Evolutionary conservation across 1,140 invertebrate species (phyloP), one percentile per base, ranked within the genome.

Genomic region (Eriosoma lanigerum): DNA sequence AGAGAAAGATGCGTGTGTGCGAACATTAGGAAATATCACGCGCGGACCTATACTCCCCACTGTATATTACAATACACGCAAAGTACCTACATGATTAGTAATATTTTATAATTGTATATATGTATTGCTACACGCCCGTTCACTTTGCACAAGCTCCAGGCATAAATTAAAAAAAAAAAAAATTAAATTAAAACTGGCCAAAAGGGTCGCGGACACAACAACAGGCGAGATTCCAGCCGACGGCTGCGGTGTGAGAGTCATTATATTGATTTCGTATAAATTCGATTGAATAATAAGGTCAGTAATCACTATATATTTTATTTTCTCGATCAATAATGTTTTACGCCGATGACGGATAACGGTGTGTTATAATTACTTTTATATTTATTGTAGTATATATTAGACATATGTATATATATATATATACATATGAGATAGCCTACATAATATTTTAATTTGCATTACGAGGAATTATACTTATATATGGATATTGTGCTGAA

Each of bases 261-360:
- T 46, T 32, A 6, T 32, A 1, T 48, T 68, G 12, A 68, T 68
- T 68, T 68, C 66, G 66, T 50, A 70, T 8, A 38, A 38, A 38
- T 70, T 70, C 66, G 44, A 26, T 46, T 46, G n/a, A 68, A 68
- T 70, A 70, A 70, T 70, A 70, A 70, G 66, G 66, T 70, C 66
- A 50, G 48, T 70, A 50, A 70, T 70, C 8, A 44, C 13, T n/a
- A 15, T 54, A 6, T 70, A 3, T 70, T 70, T 38, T 38, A 38
- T 38, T 70, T 50, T 70, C 13, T 8, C 13, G 4, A 68, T n/a
- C 21, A 68, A 44, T 68, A 64, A 46, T 68, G 64, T 68, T 21
- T 68, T n/a, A n/a, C 19, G 32, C 38, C 8, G 38, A 32, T 21
- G 24, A 19, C 21, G 66, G 21, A 26, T 48, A 70, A 70, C 66